phyloP scores from a whole-genome alignment of 2,113 vertebrate genomes.

The Conger conger region DNA sequence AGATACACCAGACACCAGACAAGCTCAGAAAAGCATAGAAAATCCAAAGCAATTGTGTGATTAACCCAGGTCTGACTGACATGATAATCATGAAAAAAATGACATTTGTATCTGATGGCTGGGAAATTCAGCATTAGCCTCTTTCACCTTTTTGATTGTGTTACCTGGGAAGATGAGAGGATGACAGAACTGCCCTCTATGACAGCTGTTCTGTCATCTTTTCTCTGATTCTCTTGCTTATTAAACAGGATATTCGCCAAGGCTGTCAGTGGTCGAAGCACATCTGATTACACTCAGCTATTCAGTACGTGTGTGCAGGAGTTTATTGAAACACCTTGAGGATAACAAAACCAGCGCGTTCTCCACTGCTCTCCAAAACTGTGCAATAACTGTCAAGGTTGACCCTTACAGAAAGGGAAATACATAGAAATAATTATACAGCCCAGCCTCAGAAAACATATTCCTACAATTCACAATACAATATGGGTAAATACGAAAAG shows the following conservation, averaged over 20 bases:
- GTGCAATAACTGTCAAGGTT: background rate
- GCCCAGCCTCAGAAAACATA: too few relatives aligned
- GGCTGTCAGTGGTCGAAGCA: background rate
- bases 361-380: background rate
- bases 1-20: too few relatives aligned
- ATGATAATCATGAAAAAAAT: too few relatives aligned
- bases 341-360: background rate
- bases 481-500: too few relatives aligned
- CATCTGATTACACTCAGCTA: background rate
- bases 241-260: background rate
- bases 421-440: background rate
- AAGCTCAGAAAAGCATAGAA: too few relatives aligned
- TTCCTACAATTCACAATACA: too few relatives aligned
- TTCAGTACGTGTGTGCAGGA: background rate
- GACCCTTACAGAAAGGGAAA: background rate
- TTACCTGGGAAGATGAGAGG: background rate
- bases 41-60: too few relatives aligned
- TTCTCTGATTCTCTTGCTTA: background rate
- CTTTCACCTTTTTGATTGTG: background rate
- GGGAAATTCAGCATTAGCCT: background rate
- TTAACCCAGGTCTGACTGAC: too few relatives aligned
- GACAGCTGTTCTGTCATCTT: background rate
- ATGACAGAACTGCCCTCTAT: background rate
- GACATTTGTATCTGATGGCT: background rate
- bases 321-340: background rate